These are phyloP conservation scores for Drosophila pseudotalamancana DNA, from an alignment of 2,888 invertebrate species.

Conservation along the genomic window DNA sequence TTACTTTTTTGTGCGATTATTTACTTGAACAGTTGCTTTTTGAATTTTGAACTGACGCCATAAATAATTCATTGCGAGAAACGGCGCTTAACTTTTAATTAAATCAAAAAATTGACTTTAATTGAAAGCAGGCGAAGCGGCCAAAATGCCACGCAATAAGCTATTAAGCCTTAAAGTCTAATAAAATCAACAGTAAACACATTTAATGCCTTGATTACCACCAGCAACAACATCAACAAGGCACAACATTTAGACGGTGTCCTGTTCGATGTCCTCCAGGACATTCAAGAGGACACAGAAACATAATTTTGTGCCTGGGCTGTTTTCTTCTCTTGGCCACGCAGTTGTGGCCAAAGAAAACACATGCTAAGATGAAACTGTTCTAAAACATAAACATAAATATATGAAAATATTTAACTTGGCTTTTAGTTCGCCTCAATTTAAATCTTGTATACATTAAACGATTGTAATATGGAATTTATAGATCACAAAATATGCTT, in stretches of 20 bases:
- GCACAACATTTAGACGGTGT: background rate
- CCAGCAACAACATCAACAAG: slow-evolving; percentile 35
- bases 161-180: slow-evolving; percentile 80
- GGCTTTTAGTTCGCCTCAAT: background rate
- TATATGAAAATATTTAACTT: background rate
- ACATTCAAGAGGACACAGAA: slow-evolving; percentile 43
- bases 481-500: too few species aligned
- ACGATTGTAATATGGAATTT: too few species aligned
- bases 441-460: too few species aligned
- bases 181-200: slow-evolving; percentile 81
- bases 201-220: slow-evolving; percentile 81
- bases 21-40: slow-evolving; percentile 24
- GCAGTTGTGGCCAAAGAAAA: slow-evolving; percentile 24
- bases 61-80: slow-evolving; percentile 65
- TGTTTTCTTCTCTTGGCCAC: background rate
- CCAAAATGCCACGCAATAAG: slow-evolving; percentile 53
- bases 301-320: slow-evolving; percentile 48
- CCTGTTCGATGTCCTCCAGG: slow-evolving; percentile 7
- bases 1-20: slow-evolving; percentile 19
- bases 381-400: background rate
- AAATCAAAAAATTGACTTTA: slow-evolving; percentile 72
- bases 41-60: slow-evolving; percentile 38
- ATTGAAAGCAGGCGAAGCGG: slow-evolving; percentile 57
- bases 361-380: slow-evolving; percentile 44
- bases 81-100: slow-evolving; percentile 66